A percentile compares a stretch with the other conserved stretches of the same genome.
Conservation (phyloP, 2,888 invertebrate species). For the Calliphora vomitoria region DNA sequence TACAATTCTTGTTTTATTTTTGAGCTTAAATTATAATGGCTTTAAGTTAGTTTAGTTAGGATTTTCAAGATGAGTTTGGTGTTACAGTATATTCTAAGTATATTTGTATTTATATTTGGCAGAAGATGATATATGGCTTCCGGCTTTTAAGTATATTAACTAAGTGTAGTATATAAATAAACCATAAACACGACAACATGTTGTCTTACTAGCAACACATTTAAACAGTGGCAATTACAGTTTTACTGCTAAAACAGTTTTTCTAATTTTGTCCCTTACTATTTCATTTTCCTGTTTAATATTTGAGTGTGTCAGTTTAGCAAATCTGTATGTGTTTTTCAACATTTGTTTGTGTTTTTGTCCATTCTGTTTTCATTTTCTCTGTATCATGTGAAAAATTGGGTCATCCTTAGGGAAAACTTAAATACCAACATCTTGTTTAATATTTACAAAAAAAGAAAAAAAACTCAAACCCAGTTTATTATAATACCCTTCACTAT, state of each 20-base stretch:
- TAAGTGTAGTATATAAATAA: background rate
- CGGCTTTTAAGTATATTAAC: conserved; percentile 33
- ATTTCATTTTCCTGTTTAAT: too few species aligned
- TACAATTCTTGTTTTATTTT: background rate
- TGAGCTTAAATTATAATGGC: background rate
- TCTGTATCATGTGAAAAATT: background rate
- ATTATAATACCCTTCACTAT: too few species aligned
- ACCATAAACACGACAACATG: background rate
- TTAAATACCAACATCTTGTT: background rate
- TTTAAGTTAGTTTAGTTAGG: background rate
- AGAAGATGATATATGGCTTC: conserved; percentile 32
- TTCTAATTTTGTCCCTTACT: too few species aligned
- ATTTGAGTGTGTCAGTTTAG: too few species aligned
- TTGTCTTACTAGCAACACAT: background rate
- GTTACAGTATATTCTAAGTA: too few species aligned
- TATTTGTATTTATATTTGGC: background rate
- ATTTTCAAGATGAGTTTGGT: background rate
- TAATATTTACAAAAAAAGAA: too few species aligned
- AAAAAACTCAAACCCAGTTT: background rate
- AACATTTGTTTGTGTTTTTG: background rate
- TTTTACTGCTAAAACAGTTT: too few species aligned
- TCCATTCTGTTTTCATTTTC: background rate
- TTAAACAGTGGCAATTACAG: background rate
- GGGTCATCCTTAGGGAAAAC: conserved; percentile 19
- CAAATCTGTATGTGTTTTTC: too few species aligned